Evolutionary conservation across 2,113 vertebrate genomes (phyloP).

Genomic region (Hydrolagus affinis): DNA sequence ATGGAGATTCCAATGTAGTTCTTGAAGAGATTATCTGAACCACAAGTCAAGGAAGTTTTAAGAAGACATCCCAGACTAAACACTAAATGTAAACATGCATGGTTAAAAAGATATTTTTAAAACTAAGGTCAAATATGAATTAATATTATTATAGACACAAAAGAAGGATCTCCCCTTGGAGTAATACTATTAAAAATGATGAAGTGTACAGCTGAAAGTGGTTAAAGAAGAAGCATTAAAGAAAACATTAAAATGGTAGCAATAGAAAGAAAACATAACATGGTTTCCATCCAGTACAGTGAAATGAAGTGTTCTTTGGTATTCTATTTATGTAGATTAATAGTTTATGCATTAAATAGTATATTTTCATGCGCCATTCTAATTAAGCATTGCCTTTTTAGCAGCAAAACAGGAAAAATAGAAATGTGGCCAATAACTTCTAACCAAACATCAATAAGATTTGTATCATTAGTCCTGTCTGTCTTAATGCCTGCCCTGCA

Average conservation of each 20-base stretch:
- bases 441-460: slow-evolving; percentile 18
- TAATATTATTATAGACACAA: neutral
- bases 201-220: too few relatives aligned
- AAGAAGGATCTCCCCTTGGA: neutral
- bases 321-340: too few relatives aligned
- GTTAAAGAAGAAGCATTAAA: neutral
- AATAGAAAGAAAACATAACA: neutral
- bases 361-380: neutral
- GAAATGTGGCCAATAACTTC: slow-evolving; percentile 7
- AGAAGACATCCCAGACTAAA: neutral
- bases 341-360: neutral
- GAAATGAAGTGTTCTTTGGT: neutral
- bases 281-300: neutral
- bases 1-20: too few relatives aligned
- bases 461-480: slow-evolving; percentile 28
- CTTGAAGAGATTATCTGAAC: neutral
- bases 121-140: neutral
- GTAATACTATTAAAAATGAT: neutral
- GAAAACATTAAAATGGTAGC: neutral
- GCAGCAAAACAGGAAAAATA: slow-evolving; percentile 3
- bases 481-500: slow-evolving; percentile 3
- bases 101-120: neutral
- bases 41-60: neutral
- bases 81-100: neutral
- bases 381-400: slow-evolving; percentile 1